phyloP scores from a whole-genome alignment of 2,888 invertebrate genomes.

The Xanthia icteritia region DNA sequence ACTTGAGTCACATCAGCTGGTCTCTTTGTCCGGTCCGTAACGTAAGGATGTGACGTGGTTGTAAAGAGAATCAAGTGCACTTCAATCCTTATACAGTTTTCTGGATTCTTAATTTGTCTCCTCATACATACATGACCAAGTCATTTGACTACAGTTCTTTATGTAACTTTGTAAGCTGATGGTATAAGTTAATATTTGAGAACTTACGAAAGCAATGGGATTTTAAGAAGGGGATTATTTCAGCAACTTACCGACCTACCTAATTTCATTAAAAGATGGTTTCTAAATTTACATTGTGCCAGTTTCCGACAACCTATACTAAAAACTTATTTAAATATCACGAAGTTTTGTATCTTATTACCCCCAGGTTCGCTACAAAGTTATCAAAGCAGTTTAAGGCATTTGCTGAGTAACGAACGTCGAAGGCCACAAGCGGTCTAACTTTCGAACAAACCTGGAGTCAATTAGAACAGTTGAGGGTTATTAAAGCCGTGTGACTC shows the following conservation, averaged over 20 bases:
- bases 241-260: neutral
- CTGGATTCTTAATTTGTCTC: slow-evolving; percentile 41
- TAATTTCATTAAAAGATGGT: neutral
- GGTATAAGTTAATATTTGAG: slow-evolving; percentile 30
- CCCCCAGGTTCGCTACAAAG: slow-evolving; percentile 26
- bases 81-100: slow-evolving; percentile 46
- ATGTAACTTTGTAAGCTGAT: slow-evolving; percentile 35
- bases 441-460: slow-evolving; percentile 49
- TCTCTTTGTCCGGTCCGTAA: slow-evolving; percentile 36
- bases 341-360: slow-evolving; percentile 40
- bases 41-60: slow-evolving; percentile 40
- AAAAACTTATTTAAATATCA: slow-evolving; percentile 11
- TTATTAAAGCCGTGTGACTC: slow-evolving; percentile 52
- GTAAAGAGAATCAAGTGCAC: slow-evolving; percentile 33
- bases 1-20: slow-evolving; percentile 35
- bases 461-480: slow-evolving; percentile 52
- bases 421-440: slow-evolving; percentile 33
- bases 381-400: slow-evolving; percentile 44
- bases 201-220: slow-evolving; percentile 4
- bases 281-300: neutral
- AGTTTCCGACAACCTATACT: neutral
- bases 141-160: slow-evolving; percentile 41
- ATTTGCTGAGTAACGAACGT: slow-evolving; percentile 29
- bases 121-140: slow-evolving; percentile 37
- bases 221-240: slow-evolving; percentile 10